Percentiles rank a stretch among this genome's conserved stretches.
Evolutionary conservation across 2,888 invertebrate genomes (phyloP).

Genomic region (Lordiphosa andalusiaca): DNA sequence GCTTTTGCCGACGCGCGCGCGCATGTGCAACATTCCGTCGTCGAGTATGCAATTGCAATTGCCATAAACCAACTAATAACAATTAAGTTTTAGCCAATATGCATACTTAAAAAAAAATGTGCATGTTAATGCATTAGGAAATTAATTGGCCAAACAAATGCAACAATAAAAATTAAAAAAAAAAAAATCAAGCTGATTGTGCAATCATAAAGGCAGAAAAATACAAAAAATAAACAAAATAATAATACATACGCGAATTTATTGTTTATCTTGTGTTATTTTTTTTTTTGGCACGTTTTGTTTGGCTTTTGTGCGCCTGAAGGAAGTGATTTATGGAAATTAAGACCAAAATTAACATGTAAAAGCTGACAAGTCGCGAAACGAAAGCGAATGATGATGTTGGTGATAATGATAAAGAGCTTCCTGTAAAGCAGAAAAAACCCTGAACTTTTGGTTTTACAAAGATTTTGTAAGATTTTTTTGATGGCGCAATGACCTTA

Average conservation of each 20-base stretch:
- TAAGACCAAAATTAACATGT: conserved; percentile 8
- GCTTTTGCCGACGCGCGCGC: conserved; percentile 11
- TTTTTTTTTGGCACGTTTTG: conserved; percentile 1
- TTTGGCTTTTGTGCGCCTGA: conserved; percentile 7
- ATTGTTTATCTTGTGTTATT: neutral
- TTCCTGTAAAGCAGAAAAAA: conserved; percentile 1
- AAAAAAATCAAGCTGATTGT: conserved; percentile 4
- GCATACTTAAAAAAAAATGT: conserved; percentile 44
- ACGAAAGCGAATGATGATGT: conserved; percentile 15
- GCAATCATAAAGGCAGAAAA: conserved; percentile 22
- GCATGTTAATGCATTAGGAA: conserved; percentile 29
- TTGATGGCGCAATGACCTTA: conserved; percentile 60
- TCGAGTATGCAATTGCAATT: conserved; percentile 45
- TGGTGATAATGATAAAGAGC: conserved; percentile 12
- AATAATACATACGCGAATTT: conserved; percentile 23
- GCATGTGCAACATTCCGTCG: conserved; percentile 35
- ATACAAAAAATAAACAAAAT: conserved; percentile 4
- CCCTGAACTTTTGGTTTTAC: conserved; percentile 10
- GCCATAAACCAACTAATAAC: conserved; percentile 34
- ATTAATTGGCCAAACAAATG: conserved; percentile 16
- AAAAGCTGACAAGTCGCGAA: conserved; percentile 24
- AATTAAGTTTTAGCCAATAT: conserved; percentile 29
- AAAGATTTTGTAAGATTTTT: conserved; percentile 13
- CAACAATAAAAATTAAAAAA: conserved; percentile 16
- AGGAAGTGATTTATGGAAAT: conserved; percentile 35